Conservation (phyloP, 2,113 vertebrate species). For the Stictonetta naevosa region DNA sequence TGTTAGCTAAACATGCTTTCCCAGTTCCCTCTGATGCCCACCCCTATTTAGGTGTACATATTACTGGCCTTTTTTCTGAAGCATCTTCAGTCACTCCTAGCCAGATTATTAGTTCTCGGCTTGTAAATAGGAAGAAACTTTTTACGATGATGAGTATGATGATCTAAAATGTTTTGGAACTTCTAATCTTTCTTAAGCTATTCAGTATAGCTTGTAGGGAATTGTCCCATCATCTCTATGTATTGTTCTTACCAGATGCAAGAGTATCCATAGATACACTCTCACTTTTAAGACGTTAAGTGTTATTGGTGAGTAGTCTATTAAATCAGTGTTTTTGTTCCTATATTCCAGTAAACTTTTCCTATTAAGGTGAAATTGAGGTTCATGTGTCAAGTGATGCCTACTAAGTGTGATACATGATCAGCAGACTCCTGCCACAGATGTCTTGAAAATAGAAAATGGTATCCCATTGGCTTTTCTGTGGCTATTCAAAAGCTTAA, state of each 20-base stretch:
- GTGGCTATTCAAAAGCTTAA: background rate
- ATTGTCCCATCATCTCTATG: background rate
- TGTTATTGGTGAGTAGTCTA: constrained; percentile 10
- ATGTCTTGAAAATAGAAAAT: background rate
- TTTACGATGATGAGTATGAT: background rate
- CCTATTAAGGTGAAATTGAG: background rate
- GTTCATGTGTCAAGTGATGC: background rate
- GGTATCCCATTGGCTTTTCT: background rate
- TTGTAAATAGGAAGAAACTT: background rate
- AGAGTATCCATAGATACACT: background rate
- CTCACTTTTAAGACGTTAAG: background rate
- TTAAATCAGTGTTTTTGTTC: background rate
- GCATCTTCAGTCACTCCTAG: background rate
- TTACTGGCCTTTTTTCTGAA: background rate
- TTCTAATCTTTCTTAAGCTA: background rate
- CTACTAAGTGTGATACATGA: background rate
- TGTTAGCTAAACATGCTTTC: background rate
- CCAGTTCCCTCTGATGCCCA: background rate
- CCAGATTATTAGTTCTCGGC: background rate
- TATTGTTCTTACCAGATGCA: constrained; percentile 4
- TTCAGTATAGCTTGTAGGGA: background rate
- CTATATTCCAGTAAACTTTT: background rate
- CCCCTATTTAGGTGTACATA: background rate
- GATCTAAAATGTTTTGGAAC: background rate
- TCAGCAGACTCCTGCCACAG: background rate